Evolutionary conservation across 2,113 vertebrate species (phyloP), one percentile per base, ranked within the genome.

Genomic region (Hemiscyllium ocellatum): DNA sequence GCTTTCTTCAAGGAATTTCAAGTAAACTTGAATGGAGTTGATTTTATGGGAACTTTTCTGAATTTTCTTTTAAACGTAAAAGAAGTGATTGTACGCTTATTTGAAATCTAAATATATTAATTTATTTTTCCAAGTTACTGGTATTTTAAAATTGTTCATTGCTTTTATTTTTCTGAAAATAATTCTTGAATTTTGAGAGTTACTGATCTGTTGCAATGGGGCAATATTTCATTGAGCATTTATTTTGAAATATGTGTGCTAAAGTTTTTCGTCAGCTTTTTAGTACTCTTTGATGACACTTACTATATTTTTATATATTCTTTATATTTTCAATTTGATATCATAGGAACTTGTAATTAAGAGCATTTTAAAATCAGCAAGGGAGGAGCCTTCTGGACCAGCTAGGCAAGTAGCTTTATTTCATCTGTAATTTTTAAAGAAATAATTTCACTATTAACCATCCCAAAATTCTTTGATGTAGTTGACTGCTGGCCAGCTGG

Each of bases 281-380:
- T 96, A 65, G 87, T 61, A 61, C 89, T 96, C 47, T 52, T 24
- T 94, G 22, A 94, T 50, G 42, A 29, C 0, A 1, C 12, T 8
- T 22, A 47, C 10, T 61, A 61, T 61, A 61, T 61, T 61, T 61
- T 61, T 61, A 12, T 61, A 61, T 61, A 12, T 12, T 61, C 7
- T 61, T 61, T 61, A 61, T 12, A 12, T 61, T 42, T n/a, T 97
- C 70, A 26, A 24, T 96, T 33, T 96, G 83, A 97, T 96, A 13
- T 97, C 98, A 96, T 96, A 99, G 99, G 99, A 99, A 96, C 98
- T 99, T 96, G 98, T 99, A 96, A 98, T 99, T 96, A 99, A 99
- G 98, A 99, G 98, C 95, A 98, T 99, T 95, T 97, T 99, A 97
- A 98, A 97, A 90, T 99, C 99, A 12, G 99, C 99, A 96, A 98